These are phyloP conservation scores for Stictonetta naevosa DNA, from an alignment of 2,113 vertebrate species.

Conservation along the genomic window DNA sequence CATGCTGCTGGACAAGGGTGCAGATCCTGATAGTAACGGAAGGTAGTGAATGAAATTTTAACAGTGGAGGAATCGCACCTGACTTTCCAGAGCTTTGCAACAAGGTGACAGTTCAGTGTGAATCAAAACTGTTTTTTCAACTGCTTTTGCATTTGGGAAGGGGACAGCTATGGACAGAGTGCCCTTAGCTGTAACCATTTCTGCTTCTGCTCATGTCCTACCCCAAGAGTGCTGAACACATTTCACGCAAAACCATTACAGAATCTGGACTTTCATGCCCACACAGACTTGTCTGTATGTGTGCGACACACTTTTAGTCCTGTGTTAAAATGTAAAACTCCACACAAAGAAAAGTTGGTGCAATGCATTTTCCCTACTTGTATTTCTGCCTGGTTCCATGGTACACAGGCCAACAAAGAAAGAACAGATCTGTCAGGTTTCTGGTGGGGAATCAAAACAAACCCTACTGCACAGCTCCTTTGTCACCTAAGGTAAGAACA, in stretches of 20 bases:
- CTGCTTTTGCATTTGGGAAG: not conserved
- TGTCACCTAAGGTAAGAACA: not conserved
- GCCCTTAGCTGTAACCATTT: not conserved
- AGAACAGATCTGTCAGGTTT: not conserved
- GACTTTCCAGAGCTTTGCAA: slow-evolving; percentile 6
- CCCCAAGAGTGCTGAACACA: not conserved
- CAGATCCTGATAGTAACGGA: not conserved
- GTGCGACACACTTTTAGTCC: slow-evolving; percentile 40
- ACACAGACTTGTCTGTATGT: not conserved
- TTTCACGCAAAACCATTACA: not conserved
- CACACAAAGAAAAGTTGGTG: slow-evolving; percentile 5
- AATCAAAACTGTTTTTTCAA: not conserved
- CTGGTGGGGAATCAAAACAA: not conserved
- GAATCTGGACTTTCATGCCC: not conserved
- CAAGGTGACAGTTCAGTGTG: not conserved
- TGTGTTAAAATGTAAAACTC: slow-evolving; percentile 20
- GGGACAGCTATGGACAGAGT: not conserved
- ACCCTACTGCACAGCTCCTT: not conserved
- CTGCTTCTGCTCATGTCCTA: not conserved
- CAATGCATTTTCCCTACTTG: slow-evolving; percentile 12
- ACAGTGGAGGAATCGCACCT: not conserved
- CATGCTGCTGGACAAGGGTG: not conserved
- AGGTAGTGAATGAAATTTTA: not conserved
- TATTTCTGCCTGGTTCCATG: not conserved
- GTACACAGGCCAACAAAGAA: not conserved